Base-by-base conservation (phyloP, 2,888 invertebrate species). In the Magallana nippona region DNA sequence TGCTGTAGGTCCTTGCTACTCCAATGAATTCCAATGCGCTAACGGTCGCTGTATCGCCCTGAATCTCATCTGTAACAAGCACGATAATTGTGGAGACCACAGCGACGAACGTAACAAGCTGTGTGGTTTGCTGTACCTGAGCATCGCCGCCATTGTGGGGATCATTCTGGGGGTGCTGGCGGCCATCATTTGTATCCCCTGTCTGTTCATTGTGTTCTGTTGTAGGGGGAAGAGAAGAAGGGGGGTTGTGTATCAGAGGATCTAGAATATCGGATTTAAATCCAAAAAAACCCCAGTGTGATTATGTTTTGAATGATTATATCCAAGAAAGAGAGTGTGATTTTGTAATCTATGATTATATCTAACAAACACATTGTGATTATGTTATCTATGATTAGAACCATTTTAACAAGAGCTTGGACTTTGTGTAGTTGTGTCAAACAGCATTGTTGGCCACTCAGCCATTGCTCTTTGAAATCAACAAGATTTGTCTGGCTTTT, bases 31-130 rank as follows among this genome's bases (percentile, higher is more conserved):
- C 10, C 3, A 15, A 5, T 79, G 79, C 55, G 56, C 56, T 13
- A 79, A 79, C 57, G n/a, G n/a, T 56, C 79, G 79, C 56, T 79
- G 79, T 27, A 79, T 79, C 57, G 15, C 15, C 17, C 0, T 17
- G 22, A 11, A n/a, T 22, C 79, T 79, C 8, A 56, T 19, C 17
- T 79, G 79, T 56, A 79, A 79, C 57, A 27, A 17, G 13, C 57
- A 15, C 17, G 22, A 79, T 55, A 79, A 79, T 27, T 79, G 79
- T 19, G 79, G 79, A 1, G 79, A 79, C 57, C 5, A 56, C 57
- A 79, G 79, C 57, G 79, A 79, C 22, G 79, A 79, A 27, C 10
- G 1, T 11, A 22, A 55, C n/a, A 8, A 10, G 0, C 19, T 27
- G 11, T 79, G 79, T 57, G 57, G 1, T 3, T n/a, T 56, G 17